Percentiles rank a stretch among this genome's conserved stretches.
These are phyloP conservation scores for Peromyscus melanophrys DNA, from an alignment of 2,797 vertebrate species.

Conservation along the genomic window DNA sequence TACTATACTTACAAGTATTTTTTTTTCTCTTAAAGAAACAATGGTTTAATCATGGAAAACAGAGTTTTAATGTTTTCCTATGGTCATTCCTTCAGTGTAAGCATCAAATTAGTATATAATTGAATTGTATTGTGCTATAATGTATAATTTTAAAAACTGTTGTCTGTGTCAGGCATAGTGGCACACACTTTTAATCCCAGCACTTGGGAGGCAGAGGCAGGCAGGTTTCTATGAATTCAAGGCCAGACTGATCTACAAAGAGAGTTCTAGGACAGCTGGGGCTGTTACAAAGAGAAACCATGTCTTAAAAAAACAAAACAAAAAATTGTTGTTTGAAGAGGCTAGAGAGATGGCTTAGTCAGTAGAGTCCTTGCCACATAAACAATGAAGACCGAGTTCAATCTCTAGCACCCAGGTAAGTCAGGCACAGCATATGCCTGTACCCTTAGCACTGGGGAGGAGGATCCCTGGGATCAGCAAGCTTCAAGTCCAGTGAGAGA, in stretches of 20 bases:
- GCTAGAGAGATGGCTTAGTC: background rate
- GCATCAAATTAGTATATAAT: background rate
- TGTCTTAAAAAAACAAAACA: background rate
- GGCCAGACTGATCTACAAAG: background rate
- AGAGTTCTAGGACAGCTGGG: background rate
- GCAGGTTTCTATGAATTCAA: background rate
- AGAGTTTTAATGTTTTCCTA: background rate
- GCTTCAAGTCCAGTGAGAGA: background rate
- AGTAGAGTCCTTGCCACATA: background rate
- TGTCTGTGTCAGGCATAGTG: background rate
- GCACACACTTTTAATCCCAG: background rate
- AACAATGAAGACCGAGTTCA: background rate
- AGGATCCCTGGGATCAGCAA: background rate
- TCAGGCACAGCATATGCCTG: background rate
- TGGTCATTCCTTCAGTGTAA: background rate
- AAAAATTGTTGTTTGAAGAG: background rate
- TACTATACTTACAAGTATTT: background rate
- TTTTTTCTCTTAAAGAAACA: background rate
- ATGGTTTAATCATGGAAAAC: background rate
- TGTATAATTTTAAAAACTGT: background rate
- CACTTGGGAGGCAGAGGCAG: background rate
- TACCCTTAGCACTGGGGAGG: too few species aligned
- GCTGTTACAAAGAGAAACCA: background rate
- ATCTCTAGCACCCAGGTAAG: background rate
- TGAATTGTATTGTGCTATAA: background rate